phyloP scores from a whole-genome alignment of 2,113 vertebrate species.

The Solenodon paradoxus region DNA sequence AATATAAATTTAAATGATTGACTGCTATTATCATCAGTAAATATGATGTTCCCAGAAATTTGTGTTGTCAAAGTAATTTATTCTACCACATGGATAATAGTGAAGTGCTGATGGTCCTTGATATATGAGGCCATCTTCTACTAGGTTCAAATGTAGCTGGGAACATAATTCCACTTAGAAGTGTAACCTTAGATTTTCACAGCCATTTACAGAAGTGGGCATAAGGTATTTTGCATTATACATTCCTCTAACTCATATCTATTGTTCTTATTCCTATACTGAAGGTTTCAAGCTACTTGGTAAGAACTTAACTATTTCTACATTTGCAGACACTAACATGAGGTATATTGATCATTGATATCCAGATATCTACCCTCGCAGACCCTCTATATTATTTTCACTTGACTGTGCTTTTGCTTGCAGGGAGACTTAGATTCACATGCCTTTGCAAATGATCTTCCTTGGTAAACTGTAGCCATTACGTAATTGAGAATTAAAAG shows the following conservation, averaged over 20 bases:
- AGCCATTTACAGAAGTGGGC: neutral
- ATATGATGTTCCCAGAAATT: conserved; percentile 60
- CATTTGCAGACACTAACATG: neutral
- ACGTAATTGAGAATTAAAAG: too few relatives aligned
- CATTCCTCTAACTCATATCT: neutral
- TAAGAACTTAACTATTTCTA: neutral
- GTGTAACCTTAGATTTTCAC: neutral
- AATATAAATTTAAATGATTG: conserved; percentile 50
- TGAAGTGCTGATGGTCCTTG: neutral
- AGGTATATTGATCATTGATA: too few relatives aligned
- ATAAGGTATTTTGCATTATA: neutral
- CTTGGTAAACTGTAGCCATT: neutral
- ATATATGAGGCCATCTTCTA: conserved; percentile 12
- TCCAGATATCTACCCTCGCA: neutral
- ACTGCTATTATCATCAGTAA: conserved; percentile 50
- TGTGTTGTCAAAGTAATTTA: conserved; percentile 39
- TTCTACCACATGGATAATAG: neutral
- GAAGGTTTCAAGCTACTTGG: neutral
- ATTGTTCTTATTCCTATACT: neutral
- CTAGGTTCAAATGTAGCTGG: neutral
- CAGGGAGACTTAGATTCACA: neutral
- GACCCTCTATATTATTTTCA: neutral
- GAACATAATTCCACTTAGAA: conserved; percentile 7
- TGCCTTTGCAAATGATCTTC: neutral
- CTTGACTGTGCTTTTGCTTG: neutral